These are phyloP conservation scores for Sarcophaga variegata DNA, from an alignment of 2,888 invertebrate genomes.

Conservation along the genomic window DNA sequence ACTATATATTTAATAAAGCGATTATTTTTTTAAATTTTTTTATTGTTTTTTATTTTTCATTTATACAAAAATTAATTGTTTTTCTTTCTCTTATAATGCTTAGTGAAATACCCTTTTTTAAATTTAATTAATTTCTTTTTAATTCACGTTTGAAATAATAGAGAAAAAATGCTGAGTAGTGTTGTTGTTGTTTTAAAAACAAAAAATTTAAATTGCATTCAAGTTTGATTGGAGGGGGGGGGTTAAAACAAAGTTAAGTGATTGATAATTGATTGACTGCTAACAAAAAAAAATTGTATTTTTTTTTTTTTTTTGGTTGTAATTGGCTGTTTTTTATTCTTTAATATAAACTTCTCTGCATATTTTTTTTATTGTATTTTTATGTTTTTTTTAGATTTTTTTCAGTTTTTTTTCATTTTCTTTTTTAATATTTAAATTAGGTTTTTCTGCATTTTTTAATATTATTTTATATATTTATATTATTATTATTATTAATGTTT, in stretches of 20 bases:
- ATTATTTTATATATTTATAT: constrained; percentile 70
- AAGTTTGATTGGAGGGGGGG: background rate
- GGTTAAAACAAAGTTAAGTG: background rate
- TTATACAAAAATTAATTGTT: constrained; percentile 13
- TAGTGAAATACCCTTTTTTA: background rate
- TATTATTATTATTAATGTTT: constrained; percentile 71
- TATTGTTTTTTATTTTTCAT: background rate
- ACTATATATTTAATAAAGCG: constrained; percentile 31
- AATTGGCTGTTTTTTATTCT: constrained; percentile 48
- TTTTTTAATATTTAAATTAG: constrained; percentile 56
- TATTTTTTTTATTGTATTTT: constrained; percentile 55
- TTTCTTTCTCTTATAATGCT: background rate
- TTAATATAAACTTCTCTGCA: constrained; percentile 54
- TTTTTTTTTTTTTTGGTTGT: constrained; percentile 51
- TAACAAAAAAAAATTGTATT: constrained; percentile 30
- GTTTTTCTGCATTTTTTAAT: constrained; percentile 65
- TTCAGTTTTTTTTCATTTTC: constrained; percentile 23
- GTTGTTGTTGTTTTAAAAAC: background rate
- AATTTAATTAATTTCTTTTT: background rate
- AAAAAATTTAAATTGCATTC: background rate
- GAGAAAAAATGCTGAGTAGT: constrained; percentile 5
- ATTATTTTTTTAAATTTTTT: background rate
- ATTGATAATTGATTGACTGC: background rate
- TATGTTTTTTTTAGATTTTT: constrained; percentile 36
- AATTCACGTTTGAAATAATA: constrained; percentile 4